Evolutionary conservation across 2,797 vertebrate species (phyloP).

Genomic region (Thripadectes ignobilis): DNA sequence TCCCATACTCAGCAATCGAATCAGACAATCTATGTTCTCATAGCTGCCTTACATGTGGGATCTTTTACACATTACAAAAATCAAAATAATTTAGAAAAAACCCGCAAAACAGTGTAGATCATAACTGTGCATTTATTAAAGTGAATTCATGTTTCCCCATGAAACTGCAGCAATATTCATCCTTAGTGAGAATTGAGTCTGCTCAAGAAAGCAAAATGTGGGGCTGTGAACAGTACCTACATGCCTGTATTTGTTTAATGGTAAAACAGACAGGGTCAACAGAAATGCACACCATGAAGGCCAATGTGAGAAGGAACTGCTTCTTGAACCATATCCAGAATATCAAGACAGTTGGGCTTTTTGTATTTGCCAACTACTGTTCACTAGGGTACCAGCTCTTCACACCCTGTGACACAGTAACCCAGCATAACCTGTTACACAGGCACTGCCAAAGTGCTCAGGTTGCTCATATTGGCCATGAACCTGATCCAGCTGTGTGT

Average conservation of each 20-base stretch:
- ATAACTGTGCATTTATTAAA: neutral
- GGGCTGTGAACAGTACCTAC: neutral
- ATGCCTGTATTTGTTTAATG: neutral
- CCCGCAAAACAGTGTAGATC: neutral
- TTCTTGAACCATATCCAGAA: neutral
- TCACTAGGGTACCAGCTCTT: neutral
- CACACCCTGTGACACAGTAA: neutral
- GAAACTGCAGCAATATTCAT: neutral
- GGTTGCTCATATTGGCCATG: rapidly evolving
- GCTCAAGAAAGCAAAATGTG: neutral
- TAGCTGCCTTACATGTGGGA: neutral
- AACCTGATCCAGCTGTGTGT: neutral
- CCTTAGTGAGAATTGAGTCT: neutral
- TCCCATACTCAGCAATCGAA: neutral
- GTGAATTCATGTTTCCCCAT: neutral
- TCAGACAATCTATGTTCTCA: neutral
- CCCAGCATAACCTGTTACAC: neutral
- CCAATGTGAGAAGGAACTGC: neutral
- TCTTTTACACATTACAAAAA: neutral
- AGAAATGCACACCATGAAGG: neutral
- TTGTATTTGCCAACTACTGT: neutral
- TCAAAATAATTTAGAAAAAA: neutral
- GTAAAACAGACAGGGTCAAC: neutral
- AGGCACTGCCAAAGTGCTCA: neutral
- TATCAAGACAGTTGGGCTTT: neutral